A percentile compares a stretch with the other conserved stretches of the same genome.
phyloP scores from a whole-genome alignment of 2,797 vertebrate genomes.

The Gymnothorax reevesii region DNA sequence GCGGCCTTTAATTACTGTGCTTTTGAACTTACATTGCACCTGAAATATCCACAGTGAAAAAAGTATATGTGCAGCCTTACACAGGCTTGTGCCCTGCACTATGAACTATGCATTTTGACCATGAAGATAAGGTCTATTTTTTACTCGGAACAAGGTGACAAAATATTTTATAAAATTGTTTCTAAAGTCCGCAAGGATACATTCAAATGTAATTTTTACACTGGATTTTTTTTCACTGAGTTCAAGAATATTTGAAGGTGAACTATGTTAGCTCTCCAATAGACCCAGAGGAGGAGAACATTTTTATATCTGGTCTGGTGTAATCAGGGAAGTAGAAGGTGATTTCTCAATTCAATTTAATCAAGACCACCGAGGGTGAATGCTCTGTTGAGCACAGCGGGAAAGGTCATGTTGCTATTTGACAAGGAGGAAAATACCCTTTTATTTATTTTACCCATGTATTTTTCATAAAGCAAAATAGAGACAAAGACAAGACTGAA shows the following conservation, averaged over 20 bases:
- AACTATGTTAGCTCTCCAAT: neutral
- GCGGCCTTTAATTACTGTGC: too few relatives aligned
- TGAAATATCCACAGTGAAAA: too few relatives aligned
- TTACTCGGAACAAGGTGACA: neutral
- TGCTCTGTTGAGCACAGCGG: neutral
- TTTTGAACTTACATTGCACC: too few relatives aligned
- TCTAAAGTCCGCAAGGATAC: neutral
- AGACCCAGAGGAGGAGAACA: neutral
- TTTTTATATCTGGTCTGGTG: neutral
- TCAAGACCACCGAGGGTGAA: neutral
- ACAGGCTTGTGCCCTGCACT: too few relatives aligned
- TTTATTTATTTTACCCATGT: neutral
- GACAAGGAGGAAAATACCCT: neutral
- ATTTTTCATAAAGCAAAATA: neutral
- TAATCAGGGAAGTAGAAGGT: constrained; percentile 2
- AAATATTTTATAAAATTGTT: neutral
- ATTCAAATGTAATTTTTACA: neutral
- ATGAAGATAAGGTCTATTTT: too few relatives aligned
- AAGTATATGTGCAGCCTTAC: too few relatives aligned
- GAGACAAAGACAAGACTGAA: neutral
- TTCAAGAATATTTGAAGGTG: neutral
- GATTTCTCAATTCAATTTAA: constrained; percentile 7
- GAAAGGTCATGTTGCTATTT: neutral
- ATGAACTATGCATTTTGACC: too few relatives aligned
- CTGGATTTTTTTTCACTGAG: neutral